Conservation (phyloP, 2,888 invertebrate genomes). For the Bellardia pandia region DNA sequence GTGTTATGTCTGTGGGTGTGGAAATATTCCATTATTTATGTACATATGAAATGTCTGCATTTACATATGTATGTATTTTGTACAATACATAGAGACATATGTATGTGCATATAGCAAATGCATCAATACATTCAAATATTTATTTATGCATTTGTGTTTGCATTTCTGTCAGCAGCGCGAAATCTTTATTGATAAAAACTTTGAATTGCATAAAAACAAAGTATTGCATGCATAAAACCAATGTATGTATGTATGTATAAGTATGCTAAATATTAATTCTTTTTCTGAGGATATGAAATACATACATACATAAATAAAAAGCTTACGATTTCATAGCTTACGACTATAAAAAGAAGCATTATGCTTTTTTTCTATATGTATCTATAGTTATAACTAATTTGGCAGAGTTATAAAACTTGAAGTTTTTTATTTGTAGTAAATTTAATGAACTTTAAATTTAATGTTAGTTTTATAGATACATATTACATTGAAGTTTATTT, state of each 20-base stretch:
- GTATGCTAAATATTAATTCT: not conserved
- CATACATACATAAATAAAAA: not conserved
- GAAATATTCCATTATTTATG: not conserved
- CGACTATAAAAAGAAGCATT: not conserved
- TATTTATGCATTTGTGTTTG: slow-evolving; percentile 15
- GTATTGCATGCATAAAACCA: not conserved
- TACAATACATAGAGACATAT: no score
- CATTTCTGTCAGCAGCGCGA: slow-evolving; percentile 13
- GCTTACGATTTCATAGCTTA: not conserved
- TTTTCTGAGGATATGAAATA: not conserved
- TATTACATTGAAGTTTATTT: no score
- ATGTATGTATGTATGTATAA: not conserved
- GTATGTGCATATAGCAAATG: not conserved
- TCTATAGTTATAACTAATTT: not conserved
- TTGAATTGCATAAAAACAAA: slow-evolving; percentile 27
- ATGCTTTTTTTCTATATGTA: not conserved
- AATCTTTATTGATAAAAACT: slow-evolving; percentile 14
- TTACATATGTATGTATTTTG: no score
- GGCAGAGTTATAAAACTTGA: not conserved
- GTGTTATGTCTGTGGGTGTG: not conserved
- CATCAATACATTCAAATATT: slow-evolving; percentile 10
- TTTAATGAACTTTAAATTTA: no score
- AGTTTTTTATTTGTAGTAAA: no score
- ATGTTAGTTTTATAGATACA: no score
- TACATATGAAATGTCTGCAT: not conserved